Base-by-base conservation (phyloP, 53 echinoderm and acorn worm genomes). In the Pentamera pediparva region DNA sequence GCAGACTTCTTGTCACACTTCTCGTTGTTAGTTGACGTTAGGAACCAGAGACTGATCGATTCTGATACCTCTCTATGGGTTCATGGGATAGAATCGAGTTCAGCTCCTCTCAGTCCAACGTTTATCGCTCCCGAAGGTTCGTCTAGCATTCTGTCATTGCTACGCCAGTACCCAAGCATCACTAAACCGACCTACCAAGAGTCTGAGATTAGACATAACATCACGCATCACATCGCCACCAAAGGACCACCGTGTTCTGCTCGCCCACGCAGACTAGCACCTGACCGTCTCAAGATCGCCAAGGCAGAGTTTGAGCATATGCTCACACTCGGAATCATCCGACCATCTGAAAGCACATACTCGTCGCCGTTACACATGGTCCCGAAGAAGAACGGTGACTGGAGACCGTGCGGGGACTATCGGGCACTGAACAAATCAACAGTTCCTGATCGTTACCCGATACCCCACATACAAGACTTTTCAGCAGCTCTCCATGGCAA, bases 1-100 rank as follows among this genome's bases (percentile, higher is more conserved):
- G 86, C 86, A 15, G 80, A 86, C 60, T 81, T 86, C 38, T 45
- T 86, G 29, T 32, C 30, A 9, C 17, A 86, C 6, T 81, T 80
- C 28, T 65, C 67, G 11, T 26, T 86, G 2, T 11, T 61, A 5
- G 62, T 80, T 13, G 80, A 81, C 45, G 51, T 86, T 29, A 75
- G 48, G 28, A 19, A 76, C 19, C 41, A 33, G 22, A 56, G 49
- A 11, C 58, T 77, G 8, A 19, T 83, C 7, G 83, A 83, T 21
- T 15, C 21, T 0, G 28, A 32, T 3, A 77, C 83, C 4, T 5
- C 45, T 11, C 69, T 83, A 19, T 22, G 30, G 4, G 36, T 83
- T 22, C 34, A 21, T 5, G 81, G 75, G n/a, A n/a, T n/a, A n/a
- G n/a, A n/a, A n/a, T n/a, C n/a, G n/a, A n/a, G n/a, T n/a, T n/a